Conservation (phyloP, 1,140 invertebrate species). For the Formica selysi region DNA sequence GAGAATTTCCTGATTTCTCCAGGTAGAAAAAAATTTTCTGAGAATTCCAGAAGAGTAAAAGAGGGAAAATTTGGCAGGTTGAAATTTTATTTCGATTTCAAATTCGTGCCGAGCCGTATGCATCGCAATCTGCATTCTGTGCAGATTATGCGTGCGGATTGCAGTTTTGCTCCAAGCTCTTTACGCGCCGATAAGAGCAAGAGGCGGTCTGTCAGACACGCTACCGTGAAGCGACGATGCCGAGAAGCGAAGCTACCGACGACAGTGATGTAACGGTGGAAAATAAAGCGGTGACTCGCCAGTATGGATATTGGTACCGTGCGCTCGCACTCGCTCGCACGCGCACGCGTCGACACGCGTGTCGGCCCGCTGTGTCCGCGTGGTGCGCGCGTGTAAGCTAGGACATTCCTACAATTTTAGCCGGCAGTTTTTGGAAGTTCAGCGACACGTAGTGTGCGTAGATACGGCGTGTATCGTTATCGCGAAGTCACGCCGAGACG, state of each 20-base stretch:
- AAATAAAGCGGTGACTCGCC: constrained; percentile 76
- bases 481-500: background rate
- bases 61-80: background rate
- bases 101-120: background rate
- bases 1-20: too few species aligned
- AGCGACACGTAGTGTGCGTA: constrained; percentile 5
- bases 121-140: constrained; percentile 7
- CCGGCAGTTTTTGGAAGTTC: constrained; percentile 64
- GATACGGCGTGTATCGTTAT: background rate
- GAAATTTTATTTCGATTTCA: background rate
- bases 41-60: too few species aligned
- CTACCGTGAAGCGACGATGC: constrained; percentile 5
- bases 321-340: constrained; percentile 55
- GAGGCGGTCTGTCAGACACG: background rate
- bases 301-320: constrained; percentile 73
- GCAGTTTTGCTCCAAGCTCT: background rate
- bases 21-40: too few species aligned
- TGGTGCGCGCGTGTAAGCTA: constrained; percentile 7
- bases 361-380: background rate
- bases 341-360: constrained; percentile 71
- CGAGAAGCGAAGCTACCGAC: constrained; percentile 47
- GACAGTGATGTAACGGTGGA: constrained; percentile 76
- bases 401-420: constrained; percentile 53
- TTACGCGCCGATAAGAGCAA: constrained; percentile 36
- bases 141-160: constrained; percentile 38